phyloP scores from a whole-genome alignment of 2,888 invertebrate species.

The Thymelicus acteon region DNA sequence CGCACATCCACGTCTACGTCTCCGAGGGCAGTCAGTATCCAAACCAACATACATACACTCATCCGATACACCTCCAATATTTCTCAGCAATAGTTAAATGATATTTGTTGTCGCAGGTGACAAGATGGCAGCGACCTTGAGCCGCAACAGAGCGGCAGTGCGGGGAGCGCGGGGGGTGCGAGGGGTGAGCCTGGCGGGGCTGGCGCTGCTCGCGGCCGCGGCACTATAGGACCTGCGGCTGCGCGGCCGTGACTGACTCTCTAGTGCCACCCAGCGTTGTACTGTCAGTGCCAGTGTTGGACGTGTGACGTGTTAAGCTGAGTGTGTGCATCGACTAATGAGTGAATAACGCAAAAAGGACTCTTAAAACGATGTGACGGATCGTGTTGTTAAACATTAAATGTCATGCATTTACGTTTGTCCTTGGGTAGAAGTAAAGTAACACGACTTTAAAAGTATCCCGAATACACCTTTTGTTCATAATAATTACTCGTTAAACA shows the following conservation, averaged over 20 bases:
- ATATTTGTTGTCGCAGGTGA: constrained; percentile 65
- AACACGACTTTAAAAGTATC: neutral
- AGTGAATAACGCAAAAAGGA: neutral
- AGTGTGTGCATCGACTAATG: neutral
- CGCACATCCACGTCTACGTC: constrained; percentile 95
- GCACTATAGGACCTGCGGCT: constrained; percentile 35
- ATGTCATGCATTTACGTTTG: constrained; percentile 4
- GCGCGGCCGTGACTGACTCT: constrained; percentile 24
- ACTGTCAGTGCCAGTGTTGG: neutral
- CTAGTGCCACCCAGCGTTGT: neutral
- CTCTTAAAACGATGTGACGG: neutral
- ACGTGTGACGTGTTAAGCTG: neutral
- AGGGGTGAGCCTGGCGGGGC: constrained; percentile 21
- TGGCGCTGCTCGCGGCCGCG: constrained; percentile 15
- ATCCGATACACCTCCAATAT: too few relatives aligned
- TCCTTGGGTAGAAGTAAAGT: constrained; percentile 14
- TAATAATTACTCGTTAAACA: neutral
- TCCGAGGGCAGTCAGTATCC: constrained; percentile 90
- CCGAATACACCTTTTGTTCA: constrained; percentile 3
- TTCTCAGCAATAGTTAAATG: too few relatives aligned
- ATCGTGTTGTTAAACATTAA: constrained; percentile 11
- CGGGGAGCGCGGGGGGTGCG: constrained; percentile 35
- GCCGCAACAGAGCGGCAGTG: constrained; percentile 85
- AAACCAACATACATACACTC: neutral
- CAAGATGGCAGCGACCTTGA: constrained; percentile 95